Percentiles rank a stretch among this genome's conserved stretches.
Evolutionary conservation across 2,797 vertebrate genomes (phyloP).

Genomic region (Avahi laniger): DNA sequence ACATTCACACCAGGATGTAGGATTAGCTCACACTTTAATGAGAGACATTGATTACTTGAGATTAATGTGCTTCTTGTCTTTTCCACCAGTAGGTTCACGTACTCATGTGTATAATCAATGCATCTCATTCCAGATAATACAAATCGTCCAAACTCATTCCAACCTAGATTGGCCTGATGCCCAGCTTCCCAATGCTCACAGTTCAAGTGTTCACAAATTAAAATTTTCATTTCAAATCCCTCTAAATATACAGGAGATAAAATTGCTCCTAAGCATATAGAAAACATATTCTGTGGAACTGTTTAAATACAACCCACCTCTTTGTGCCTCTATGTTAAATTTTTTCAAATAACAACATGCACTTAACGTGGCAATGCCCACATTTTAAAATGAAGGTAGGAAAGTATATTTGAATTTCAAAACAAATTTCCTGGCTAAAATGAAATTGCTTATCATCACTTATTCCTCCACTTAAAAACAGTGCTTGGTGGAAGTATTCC

Average conservation of each 20-base stretch:
- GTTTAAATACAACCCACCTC: neutral
- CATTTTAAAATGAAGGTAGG: slow-evolving; percentile 23
- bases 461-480: neutral
- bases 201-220: neutral
- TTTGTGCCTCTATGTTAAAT: neutral
- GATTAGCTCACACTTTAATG: neutral
- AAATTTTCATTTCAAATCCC: neutral
- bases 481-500: neutral
- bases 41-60: neutral
- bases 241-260: neutral
- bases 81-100: neutral
- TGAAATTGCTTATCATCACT: neutral
- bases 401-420: slow-evolving; percentile 47
- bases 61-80: neutral
- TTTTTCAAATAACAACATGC: neutral
- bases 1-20: neutral
- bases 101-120: neutral
- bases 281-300: neutral
- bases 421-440: slow-evolving; percentile 30
- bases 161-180: neutral
- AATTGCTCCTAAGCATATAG: neutral
- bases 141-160: neutral
- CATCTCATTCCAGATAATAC: neutral
- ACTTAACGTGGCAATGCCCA: neutral
- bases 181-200: neutral